Percentiles rank a stretch among this genome's conserved stretches.
These are phyloP conservation scores for Pectinophora gossypiella DNA, from an alignment of 1,140 invertebrate species.

Conservation along the genomic window DNA sequence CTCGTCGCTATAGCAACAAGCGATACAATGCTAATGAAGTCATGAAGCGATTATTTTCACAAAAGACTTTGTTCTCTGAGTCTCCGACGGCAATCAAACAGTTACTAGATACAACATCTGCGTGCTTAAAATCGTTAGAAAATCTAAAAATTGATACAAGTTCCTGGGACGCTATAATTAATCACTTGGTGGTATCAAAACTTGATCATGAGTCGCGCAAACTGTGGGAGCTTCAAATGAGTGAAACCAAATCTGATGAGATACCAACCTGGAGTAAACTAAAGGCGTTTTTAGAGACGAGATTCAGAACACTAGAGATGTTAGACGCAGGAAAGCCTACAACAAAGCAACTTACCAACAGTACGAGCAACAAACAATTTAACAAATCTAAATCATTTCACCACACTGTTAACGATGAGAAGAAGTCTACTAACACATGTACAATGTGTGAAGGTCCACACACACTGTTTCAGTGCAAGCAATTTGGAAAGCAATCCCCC, in stretches of 20 bases:
- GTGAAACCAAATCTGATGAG: not conserved
- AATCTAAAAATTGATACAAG: constrained; percentile 4
- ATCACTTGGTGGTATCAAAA: constrained; percentile 8
- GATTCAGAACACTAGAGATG: constrained; percentile 1
- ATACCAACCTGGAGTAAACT: constrained; percentile 3
- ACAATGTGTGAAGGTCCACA: not conserved
- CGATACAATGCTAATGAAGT: constrained; percentile 3
- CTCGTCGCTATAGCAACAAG: constrained; percentile 11
- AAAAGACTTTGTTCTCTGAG: not conserved
- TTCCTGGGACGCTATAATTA: constrained; percentile 11
- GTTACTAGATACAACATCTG: constrained; percentile 6
- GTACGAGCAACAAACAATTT: too few relatives aligned
- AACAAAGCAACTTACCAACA: too few relatives aligned
- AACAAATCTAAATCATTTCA: not conserved
- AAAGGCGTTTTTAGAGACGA: constrained; percentile 1
- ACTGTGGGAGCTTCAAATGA: not conserved
- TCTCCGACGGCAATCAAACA: constrained; percentile 3
- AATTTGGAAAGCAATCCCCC: not conserved
- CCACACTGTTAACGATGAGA: not conserved
- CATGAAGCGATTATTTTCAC: constrained; percentile 6
- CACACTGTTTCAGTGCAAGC: constrained; percentile 5
- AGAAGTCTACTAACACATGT: not conserved
- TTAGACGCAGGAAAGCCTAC: too few relatives aligned
- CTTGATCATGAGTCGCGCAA: constrained; percentile 8
- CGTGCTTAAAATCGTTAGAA: constrained; percentile 4